Evolutionary conservation across 2,797 vertebrate species (phyloP), one percentile per base, ranked within the genome.

Genomic region (Malurus leucopterus): DNA sequence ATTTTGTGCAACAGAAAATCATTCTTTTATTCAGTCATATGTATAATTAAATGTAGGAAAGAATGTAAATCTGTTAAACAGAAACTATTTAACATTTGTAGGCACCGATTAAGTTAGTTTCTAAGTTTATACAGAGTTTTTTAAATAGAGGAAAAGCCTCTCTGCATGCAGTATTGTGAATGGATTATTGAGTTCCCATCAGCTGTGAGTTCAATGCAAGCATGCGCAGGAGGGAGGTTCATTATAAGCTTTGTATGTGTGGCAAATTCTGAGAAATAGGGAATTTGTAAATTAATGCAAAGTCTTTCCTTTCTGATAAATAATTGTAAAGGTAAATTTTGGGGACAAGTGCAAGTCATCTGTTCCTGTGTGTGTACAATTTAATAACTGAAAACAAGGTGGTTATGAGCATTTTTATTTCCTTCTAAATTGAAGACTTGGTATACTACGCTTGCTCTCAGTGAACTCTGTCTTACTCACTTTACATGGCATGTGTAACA

Each of bases 141-240:
- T 30, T 40, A 30, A 54, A 62, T 17, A 46, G 5, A 6, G 40
- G 32, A 8, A n/a, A 23, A 53, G 21, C 3, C 0, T 2, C 15
- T 46, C 34, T 61, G 6, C 2, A 1, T 79, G 16, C 9, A 22
- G 8, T 36, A 20, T 21, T 27, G 16, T 55, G 29, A 63, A 38
- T 44, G 10, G 19, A 4, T 69, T 63, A 3, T 13, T 74, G 21
- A 84, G 24, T 67, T 62, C 38, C 15, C 1, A 17, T 43, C 22
- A 23, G 6, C 16, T 46, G 9, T 51, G 12, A 36, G n/a, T 63
- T 69, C 21, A 53, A 0, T 68, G 12, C 24, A 50, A 30, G 8
- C 16, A n/a, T 4, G 9, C 2, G 8, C 3, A 6, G 5, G 20
- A 16, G 4, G 4, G 2, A 0, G 3, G 0, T 59, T 55, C 17